These are phyloP conservation scores for Exocentrus adspersus DNA, from an alignment of 2,888 invertebrate genomes.

Conservation along the genomic window DNA sequence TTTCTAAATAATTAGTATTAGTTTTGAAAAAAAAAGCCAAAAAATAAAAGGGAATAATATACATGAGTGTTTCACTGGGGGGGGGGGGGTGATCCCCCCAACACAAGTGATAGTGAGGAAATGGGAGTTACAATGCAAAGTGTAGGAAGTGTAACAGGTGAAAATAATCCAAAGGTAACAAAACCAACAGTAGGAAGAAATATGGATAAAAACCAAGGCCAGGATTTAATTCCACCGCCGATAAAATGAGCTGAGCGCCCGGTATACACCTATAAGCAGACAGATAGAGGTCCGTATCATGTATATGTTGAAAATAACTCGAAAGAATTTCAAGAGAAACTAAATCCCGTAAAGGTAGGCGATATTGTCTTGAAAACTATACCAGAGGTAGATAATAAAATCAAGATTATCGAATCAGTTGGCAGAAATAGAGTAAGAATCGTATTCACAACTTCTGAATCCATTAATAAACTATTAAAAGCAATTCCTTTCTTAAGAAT, in stretches of 20 bases:
- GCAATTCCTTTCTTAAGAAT: not conserved
- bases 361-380: not conserved
- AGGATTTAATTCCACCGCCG: not conserved
- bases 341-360: conserved; percentile 13
- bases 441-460: not conserved
- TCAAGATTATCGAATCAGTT: conserved; percentile 12
- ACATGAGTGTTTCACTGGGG: too few species aligned
- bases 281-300: conserved; percentile 1
- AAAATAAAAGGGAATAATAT: too few species aligned
- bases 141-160: too few species aligned
- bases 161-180: too few species aligned
- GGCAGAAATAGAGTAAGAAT: conserved; percentile 16
- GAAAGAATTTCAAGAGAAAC: conserved; percentile 2
- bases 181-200: too few species aligned
- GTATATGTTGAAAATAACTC: conserved; percentile 15
- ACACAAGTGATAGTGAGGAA: too few species aligned
- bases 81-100: too few species aligned
- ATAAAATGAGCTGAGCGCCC: not conserved
- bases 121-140: too few species aligned
- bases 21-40: too few species aligned
- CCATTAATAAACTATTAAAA: not conserved
- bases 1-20: too few species aligned
- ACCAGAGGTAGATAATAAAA: conserved; percentile 12
- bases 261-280: not conserved
- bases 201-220: too few species aligned